These are phyloP conservation scores for Physella acuta DNA, from an alignment of 1,140 invertebrate species.

Conservation along the genomic window DNA sequence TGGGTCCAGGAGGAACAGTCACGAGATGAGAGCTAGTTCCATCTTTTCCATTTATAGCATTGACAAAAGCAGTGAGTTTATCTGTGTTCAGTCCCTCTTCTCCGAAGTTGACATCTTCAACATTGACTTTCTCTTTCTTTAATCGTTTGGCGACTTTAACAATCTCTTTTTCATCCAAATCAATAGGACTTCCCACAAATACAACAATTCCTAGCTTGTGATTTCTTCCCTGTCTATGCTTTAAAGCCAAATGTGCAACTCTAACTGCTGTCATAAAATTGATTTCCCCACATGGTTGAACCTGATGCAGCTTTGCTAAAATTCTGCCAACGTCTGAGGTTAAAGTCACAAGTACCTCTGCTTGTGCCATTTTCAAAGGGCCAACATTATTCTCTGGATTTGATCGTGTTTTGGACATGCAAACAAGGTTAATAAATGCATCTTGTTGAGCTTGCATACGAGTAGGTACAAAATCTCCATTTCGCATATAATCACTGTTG, in stretches of 20 bases:
- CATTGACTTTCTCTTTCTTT: constrained; percentile 99
- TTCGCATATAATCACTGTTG: constrained; percentile 99
- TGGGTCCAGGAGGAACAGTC: constrained; percentile 89
- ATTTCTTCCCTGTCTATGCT: constrained; percentile 98
- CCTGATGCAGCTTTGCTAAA: constrained; percentile 90
- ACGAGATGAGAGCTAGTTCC: constrained; percentile 83
- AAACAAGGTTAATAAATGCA: constrained; percentile 95
- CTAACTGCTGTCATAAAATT: constrained; percentile 89
- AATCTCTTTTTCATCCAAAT: constrained; percentile 89
- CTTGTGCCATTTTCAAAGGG: constrained; percentile 87
- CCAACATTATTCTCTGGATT: constrained; percentile 99
- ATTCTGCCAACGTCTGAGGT: constrained; percentile 95
- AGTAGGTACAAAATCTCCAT: constrained; percentile 97
- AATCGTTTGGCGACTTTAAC: constrained; percentile 94
- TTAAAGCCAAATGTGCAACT: constrained; percentile 95
- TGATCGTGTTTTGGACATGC: constrained; percentile 92
- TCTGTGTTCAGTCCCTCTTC: constrained; percentile 81
- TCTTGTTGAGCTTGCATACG: constrained; percentile 97
- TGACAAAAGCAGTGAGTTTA: constrained; percentile 87
- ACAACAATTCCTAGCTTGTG: constrained; percentile 98
- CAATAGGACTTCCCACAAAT: constrained; percentile 95
- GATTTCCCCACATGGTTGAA: constrained; percentile 89
- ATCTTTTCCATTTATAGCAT: constrained; percentile 96
- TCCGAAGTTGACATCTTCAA: constrained; percentile 97
- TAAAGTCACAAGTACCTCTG: constrained; percentile 92